phyloP scores from a whole-genome alignment of 2,888 invertebrate genomes.

The Euplagia quadripunctaria region DNA sequence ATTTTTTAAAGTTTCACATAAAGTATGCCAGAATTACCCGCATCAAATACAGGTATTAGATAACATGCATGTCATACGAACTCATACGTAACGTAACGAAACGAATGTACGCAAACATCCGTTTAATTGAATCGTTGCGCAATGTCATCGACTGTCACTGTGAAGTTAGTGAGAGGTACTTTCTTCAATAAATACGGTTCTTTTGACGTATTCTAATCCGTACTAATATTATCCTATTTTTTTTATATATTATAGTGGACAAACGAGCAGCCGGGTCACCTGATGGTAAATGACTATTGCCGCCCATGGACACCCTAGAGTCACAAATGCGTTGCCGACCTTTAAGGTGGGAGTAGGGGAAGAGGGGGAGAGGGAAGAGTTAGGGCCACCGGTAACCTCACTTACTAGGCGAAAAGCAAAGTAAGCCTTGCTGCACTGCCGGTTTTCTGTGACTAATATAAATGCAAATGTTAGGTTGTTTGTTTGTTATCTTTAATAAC shows the following conservation, averaged over 20 bases:
- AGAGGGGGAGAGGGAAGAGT: no score
- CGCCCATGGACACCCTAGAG: no score
- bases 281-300: no score
- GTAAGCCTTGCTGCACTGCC: no score
- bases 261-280: no score
- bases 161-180: neutral
- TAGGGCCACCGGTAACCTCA: no score
- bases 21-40: neutral
- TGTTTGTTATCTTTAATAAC: no score
- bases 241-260: no score
- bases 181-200: neutral
- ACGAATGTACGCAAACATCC: neutral
- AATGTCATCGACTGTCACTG: constrained; percentile 1
- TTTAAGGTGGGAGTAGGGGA: no score
- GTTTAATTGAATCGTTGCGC: neutral
- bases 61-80: neutral
- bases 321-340: no score
- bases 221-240: neutral
- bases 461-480: neutral
- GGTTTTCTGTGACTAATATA: no score
- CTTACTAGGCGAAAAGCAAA: no score
- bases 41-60: neutral
- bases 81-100: neutral
- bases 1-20: neutral
- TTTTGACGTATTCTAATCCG: neutral